Evolutionary conservation across 2,797 vertebrate species (phyloP).

Genomic region (Peromyscus nudipes): DNA sequence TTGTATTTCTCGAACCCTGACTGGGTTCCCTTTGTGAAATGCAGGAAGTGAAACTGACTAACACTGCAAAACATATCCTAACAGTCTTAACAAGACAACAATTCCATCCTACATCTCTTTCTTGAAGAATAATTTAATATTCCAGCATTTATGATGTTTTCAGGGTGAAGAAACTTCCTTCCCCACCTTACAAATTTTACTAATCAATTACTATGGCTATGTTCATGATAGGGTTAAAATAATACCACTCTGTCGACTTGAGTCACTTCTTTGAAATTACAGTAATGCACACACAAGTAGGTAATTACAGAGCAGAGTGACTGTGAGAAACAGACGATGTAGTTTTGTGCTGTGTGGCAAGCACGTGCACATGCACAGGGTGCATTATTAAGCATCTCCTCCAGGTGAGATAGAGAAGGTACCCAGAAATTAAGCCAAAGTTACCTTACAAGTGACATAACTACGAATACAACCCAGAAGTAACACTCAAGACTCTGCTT

Average conservation of each 20-base stretch:
- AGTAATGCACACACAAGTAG: neutral
- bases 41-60: slow-evolving; percentile 30
- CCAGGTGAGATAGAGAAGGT: neutral
- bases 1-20: slow-evolving; percentile 22
- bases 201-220: neutral
- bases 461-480: neutral
- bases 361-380: neutral
- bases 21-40: slow-evolving; percentile 4
- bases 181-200: neutral
- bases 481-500: neutral
- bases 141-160: neutral
- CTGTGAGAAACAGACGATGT: neutral
- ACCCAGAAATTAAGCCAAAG: neutral
- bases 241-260: neutral
- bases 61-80: slow-evolving; percentile 19
- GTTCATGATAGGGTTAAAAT: neutral
- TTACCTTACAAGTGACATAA: neutral
- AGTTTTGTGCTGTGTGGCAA: neutral
- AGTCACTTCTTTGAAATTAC: slow-evolving; percentile 16
- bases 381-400: neutral
- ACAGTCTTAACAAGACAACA: neutral
- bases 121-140: neutral
- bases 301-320: neutral
- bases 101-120: neutral
- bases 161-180: neutral